Conservation (phyloP, 2,797 vertebrate genomes). For the Petrocephalus sullivani region DNA sequence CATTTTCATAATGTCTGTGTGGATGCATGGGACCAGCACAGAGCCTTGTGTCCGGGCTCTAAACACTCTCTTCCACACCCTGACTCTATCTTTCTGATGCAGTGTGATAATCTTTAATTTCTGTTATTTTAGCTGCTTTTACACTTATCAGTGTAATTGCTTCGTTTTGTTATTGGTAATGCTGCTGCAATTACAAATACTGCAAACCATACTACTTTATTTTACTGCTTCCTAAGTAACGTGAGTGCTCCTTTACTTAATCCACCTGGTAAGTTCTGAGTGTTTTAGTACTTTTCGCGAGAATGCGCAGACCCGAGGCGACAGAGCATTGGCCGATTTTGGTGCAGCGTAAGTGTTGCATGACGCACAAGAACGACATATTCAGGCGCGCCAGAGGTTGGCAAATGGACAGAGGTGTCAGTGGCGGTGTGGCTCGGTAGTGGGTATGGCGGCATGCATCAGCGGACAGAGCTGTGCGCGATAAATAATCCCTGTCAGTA, state of each 20-base stretch:
- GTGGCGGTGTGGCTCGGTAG: neutral
- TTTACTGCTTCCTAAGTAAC: neutral
- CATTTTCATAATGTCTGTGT: neutral
- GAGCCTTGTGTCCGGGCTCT: neutral
- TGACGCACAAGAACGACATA: neutral
- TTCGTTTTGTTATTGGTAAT: neutral
- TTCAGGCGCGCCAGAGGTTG: neutral
- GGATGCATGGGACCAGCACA: neutral
- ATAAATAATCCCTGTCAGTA: conserved; percentile 35
- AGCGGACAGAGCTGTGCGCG: neutral
- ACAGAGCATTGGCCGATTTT: neutral
- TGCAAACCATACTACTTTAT: neutral
- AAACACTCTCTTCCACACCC: neutral
- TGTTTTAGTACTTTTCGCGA: neutral
- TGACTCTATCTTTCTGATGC: neutral
- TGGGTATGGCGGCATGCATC: neutral
- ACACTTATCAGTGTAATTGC: neutral
- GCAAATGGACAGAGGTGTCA: neutral
- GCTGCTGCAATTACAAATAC: neutral
- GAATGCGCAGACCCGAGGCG: neutral
- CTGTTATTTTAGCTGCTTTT: neutral
- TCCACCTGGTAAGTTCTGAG: neutral
- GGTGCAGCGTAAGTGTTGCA: neutral
- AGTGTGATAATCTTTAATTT: neutral
- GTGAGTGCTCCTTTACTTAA: neutral